Evolutionary conservation across 2,113 vertebrate genomes (phyloP), one percentile per base, ranked within the genome.

Genomic region (Bubo bubo): DNA sequence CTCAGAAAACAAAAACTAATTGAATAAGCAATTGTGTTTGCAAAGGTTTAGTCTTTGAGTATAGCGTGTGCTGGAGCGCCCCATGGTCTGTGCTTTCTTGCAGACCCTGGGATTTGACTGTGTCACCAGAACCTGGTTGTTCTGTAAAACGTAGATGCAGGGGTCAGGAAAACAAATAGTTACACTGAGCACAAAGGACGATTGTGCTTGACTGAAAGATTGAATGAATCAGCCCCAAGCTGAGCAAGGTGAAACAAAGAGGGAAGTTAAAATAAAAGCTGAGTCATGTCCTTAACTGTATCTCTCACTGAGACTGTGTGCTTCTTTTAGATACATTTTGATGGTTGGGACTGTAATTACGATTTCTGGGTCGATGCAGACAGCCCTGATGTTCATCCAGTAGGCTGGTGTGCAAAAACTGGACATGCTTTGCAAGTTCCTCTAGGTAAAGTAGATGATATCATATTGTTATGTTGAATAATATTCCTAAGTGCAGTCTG

Each of bases 341-440:
- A 99, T 92, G 98, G 98, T 37, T 99, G 99, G 99, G 99, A 97
- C 94, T 93, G 37, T 63, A 98, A 98, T 43, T 99, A 99, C 2
- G 98, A 99, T 95, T 99, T 98, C 95, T 99, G 99, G 99, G 95
- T 99, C 43, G 99, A 99, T 93, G 98, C 98, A 2, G 99, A 99
- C 97, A 98, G 98, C 63, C 98, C 99, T 27, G 99, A 99, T 52
- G 95, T 99, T 87, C 99, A 99, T 73, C 99, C 99, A 21, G 97
- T 99, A 3, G 99, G 99, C 43, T 99, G 99, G 99, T 99, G 99
- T 97, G 98, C 98, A 63, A 99, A 99, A 97, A 99, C 99, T 6
- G 99, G 99, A 47, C 99, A 99, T 32, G 95, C 98, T 47, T 97
- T 99, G 47, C 99, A 99, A 71, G 97, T 98, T 43, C 98, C 99